Evolutionary conservation across 2,797 vertebrate species (phyloP).

Genomic region (Lagorchestes hirsutus): DNA sequence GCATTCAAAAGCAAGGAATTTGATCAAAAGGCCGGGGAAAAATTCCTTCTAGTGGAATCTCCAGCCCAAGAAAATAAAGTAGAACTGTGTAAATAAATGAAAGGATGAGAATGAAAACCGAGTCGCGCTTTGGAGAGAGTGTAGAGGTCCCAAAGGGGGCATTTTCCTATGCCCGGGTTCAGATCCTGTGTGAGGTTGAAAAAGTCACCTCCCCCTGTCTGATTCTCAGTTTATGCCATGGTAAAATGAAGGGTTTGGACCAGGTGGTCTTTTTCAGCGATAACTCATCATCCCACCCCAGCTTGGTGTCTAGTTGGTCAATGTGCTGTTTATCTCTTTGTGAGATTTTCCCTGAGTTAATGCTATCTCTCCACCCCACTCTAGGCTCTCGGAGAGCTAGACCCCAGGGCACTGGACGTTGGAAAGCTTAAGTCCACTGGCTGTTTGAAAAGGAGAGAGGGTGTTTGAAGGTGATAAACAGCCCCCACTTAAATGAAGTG

Average conservation of each 20-base stretch:
- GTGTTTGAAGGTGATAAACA: background rate
- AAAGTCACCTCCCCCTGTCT: background rate
- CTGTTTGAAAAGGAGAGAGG: background rate
- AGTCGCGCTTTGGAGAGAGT: background rate
- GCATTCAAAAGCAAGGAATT: slow-evolving; percentile 1
- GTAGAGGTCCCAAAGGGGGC: background rate
- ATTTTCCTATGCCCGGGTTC: background rate
- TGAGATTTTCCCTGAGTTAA: background rate
- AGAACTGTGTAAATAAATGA: background rate
- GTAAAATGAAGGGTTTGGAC: background rate
- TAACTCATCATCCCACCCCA: background rate
- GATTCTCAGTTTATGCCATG: background rate
- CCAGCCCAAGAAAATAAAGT: background rate
- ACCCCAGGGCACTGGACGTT: background rate
- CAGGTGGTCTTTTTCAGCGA: background rate
- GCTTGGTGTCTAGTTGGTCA: background rate
- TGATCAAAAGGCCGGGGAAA: background rate
- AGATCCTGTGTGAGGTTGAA: background rate
- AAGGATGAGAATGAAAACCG: background rate
- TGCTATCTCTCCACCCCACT: background rate
- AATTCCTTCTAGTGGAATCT: background rate
- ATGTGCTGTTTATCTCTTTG: background rate
- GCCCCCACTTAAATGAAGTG: background rate
- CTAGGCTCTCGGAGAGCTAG: background rate
- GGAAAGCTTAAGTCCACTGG: background rate